Evolutionary conservation across 1,140 invertebrate genomes (phyloP).

Genomic region (Mylabris phalerata): DNA sequence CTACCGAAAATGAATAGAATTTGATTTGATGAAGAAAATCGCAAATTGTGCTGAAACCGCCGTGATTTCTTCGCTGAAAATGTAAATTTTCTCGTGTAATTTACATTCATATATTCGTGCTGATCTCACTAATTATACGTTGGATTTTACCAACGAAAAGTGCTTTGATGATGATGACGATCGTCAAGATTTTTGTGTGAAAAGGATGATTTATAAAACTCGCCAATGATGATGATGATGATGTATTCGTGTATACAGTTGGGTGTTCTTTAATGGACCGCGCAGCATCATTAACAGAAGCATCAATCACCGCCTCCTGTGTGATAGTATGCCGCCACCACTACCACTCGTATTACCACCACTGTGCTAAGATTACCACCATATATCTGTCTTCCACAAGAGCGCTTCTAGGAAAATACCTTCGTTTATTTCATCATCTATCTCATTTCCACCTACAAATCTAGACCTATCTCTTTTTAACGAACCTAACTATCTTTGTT

Average conservation of each 20-base stretch:
- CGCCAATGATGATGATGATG: not conserved
- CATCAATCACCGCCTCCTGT: conserved; percentile 16
- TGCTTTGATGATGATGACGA: not conserved
- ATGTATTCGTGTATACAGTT: not conserved
- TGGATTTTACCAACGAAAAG: not conserved
- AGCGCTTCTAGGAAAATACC: conserved; percentile 5
- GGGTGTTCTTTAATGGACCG: not conserved
- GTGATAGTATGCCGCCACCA: conserved; percentile 5
- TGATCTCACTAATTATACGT: too few relatives aligned
- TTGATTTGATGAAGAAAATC: too few relatives aligned
- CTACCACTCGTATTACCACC: conserved; percentile 1
- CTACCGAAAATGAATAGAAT: too few relatives aligned
- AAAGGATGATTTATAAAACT: not conserved
- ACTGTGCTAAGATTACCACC: not conserved
- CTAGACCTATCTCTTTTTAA: too few relatives aligned
- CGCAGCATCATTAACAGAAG: conserved; percentile 14
- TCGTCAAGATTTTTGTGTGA: not conserved
- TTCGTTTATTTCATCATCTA: not conserved
- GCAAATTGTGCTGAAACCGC: too few relatives aligned
- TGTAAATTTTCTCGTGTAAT: too few relatives aligned
- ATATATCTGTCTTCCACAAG: conserved; percentile 1
- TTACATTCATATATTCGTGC: too few relatives aligned
- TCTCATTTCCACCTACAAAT: not conserved
- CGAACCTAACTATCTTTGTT: too few relatives aligned
- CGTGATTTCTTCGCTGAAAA: too few relatives aligned